Evolutionary conservation across 2,113 vertebrate genomes (phyloP), one percentile per base, ranked within the genome.

Genomic region (Sialia sialis): DNA sequence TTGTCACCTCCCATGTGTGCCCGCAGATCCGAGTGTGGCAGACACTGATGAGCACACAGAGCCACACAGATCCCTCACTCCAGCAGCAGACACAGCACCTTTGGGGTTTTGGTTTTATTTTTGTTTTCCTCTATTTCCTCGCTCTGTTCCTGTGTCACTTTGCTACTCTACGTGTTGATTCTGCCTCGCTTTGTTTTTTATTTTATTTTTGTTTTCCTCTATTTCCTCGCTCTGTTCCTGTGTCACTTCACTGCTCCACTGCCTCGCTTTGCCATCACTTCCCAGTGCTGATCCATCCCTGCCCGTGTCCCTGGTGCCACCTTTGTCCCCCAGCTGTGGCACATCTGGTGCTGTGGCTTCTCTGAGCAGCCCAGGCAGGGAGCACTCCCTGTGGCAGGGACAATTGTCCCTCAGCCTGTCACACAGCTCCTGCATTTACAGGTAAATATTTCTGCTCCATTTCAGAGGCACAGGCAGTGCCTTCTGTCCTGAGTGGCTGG

Each of bases 301-400:
- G 18, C 4, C 18, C 15, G 6, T 39, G 36, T 32, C 39, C 48
- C 64, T 58, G 18, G 9, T 0, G 8, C 38, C 0, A 34, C 26
- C 41, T 74, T 32, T 52, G 73, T 16, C 22, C 2, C 75, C 55
- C 48, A 16, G 36, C 13, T 17, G 69, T 83, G 63, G 5, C 49
- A 56, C 25, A 12, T 11, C 39, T 60, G 39, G 3, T 23, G 48
- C 0, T 64, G 84, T 46, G 58, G 55, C 59, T 29, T 1, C 75
- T 43, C 39, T 23, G 39, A 34, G n/a, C 27, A 60, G 62, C 59
- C 13, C 7, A 4, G 36, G 54, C 36, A 39, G 8, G 2, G 68
- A 2, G 1, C 30, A 4, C 30, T 66, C 19, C 32, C n/a, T 62
- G 51, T 5, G 29, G 43, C 1, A 34, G 2, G 3, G 73, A 16